Evolutionary conservation across 2,888 invertebrate species (phyloP), one percentile per base, ranked within the genome.

Genomic region (Papilio elwesi): DNA sequence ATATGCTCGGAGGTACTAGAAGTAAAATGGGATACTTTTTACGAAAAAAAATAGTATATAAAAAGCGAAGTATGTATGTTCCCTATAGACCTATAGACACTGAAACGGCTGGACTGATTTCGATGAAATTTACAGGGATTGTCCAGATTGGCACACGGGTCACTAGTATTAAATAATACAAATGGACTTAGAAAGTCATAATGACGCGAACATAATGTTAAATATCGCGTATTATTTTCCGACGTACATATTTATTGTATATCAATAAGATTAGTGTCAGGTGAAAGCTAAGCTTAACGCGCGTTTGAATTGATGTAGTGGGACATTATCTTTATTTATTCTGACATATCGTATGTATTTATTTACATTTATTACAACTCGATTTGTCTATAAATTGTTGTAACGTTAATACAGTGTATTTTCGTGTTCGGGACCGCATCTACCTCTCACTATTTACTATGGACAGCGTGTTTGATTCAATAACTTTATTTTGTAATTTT

Each of bases 191-290:
- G 36, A 57, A 57, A 57, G 36, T 13, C 12, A 36, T 11, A 57
- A 57, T 57, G 4, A 26, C 36, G 6, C 15, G 1, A 57, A 53
- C 12, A 57, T 36, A 36, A 57, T 57, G 52, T 52, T 57, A 57
- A 0, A 57, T 43, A 67, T 53, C 15, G 36, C 13, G 43, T 53
- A 55, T 51, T 12, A 53, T 53, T 8, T 38, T 26, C 26, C 52
- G 36, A 38, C 26, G n/a, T 38, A 62, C 43, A 52, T 63, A 53
- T 70, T 64, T 70, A 70, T 63, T 53, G 52, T 15, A 47, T n/a
- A 47, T 63, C 63, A 52, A 63, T 52, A 43, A 15, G 70, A 70
- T 70, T 63, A 62, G 47, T 64, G 70, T 70, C 70, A n/a, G 26
- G 63, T 53, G 12, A 38, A 62, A 69, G 12, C 38, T 69, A 15